Percentiles rank a stretch among this genome's conserved stretches.
phyloP scores from a whole-genome alignment of 2,797 vertebrate species.

The Setipinna tenuifilis region DNA sequence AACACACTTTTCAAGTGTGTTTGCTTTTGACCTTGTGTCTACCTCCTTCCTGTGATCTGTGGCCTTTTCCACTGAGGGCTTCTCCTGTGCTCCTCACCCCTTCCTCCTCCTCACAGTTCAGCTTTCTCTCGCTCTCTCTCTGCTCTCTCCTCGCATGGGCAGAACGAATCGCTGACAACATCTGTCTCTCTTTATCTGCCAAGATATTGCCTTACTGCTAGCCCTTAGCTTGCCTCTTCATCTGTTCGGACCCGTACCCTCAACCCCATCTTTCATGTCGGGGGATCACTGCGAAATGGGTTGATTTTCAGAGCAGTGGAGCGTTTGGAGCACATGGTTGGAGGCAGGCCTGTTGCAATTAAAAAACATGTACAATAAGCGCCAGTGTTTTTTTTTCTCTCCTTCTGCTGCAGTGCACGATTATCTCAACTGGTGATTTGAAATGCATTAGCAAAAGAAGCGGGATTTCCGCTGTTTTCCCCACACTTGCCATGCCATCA shows the following conservation, averaged over 20 bases:
- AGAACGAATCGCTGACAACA: conserved; percentile 49
- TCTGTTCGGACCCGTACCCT: conserved; percentile 33
- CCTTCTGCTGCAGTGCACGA: neutral
- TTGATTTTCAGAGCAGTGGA: neutral
- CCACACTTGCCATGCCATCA: neutral
- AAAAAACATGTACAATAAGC: neutral
- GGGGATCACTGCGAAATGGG: neutral
- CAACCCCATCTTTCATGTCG: neutral
- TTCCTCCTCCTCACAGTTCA: neutral
- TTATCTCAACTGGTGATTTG: conserved; percentile 11
- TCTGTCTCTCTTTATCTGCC: conserved; percentile 54
- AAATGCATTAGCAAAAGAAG: conserved; percentile 24
- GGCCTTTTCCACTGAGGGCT: conserved; percentile 13
- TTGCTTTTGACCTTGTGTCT: neutral
- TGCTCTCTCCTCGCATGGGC: conserved; percentile 23
- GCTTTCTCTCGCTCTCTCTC: neutral
- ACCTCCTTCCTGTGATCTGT: neutral
- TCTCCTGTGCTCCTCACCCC: neutral
- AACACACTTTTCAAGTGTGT: no score
- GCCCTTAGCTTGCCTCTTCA: neutral
- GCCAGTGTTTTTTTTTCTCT: neutral
- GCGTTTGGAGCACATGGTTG: neutral
- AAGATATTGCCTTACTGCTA: conserved; percentile 47
- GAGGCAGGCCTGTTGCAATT: neutral
- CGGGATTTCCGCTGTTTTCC: neutral